phyloP scores from a whole-genome alignment of 2,888 invertebrate genomes.

The Agrochola macilenta region DNA sequence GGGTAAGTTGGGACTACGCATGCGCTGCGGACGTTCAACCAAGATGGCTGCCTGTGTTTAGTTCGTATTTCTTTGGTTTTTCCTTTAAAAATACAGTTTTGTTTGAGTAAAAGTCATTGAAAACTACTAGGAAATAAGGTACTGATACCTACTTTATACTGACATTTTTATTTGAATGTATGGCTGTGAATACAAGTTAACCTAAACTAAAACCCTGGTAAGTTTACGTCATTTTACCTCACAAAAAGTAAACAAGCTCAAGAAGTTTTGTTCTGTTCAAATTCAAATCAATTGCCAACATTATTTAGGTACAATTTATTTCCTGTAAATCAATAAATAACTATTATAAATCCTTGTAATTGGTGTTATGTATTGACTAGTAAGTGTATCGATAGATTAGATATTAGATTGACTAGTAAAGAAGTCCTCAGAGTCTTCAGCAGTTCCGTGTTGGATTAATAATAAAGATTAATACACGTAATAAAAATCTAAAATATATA shows the following conservation, averaged over 20 bases:
- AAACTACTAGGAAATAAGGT: background rate
- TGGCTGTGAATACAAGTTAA: background rate
- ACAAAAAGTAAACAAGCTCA: conserved; percentile 3
- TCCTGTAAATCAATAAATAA: background rate
- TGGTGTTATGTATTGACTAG: background rate
- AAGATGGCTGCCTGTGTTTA: conserved; percentile 86
- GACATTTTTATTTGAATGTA: background rate
- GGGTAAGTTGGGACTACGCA: conserved; percentile 79
- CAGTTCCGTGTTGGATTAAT: background rate
- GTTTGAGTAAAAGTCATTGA: background rate
- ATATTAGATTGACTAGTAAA: background rate
- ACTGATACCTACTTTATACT: background rate
- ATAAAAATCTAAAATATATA: background rate
- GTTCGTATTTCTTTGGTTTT: conserved; percentile 73
- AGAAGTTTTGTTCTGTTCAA: background rate
- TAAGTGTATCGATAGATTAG: background rate
- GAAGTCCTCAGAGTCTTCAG: background rate
- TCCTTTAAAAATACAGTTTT: conserved; percentile 26
- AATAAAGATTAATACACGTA: background rate
- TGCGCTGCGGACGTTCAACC: conserved; percentile 80
- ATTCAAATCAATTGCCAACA: background rate
- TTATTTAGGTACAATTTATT: background rate
- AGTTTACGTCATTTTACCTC: conserved; percentile 35
- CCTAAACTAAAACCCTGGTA: conserved; percentile 42
- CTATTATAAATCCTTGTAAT: background rate